These are phyloP conservation scores for Papilio xuthus DNA, from an alignment of 1,140 invertebrate species.

Conservation along the genomic window DNA sequence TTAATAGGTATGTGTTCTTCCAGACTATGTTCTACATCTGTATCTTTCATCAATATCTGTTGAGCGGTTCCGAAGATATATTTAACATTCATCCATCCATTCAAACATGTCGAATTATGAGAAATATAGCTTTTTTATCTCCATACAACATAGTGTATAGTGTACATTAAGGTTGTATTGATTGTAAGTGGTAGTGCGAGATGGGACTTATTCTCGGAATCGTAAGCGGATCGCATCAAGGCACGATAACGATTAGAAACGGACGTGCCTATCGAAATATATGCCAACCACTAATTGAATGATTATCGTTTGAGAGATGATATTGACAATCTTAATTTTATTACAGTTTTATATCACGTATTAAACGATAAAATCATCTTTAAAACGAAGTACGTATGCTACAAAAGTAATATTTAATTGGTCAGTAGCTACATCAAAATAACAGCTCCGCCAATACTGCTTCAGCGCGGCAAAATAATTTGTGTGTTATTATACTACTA, in stretches of 20 bases:
- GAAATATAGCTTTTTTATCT: neutral
- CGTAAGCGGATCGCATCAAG: neutral
- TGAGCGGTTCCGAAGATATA: too few relatives aligned
- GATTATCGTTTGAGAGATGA: neutral
- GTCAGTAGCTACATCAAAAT: too few relatives aligned
- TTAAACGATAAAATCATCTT: neutral
- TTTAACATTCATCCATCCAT: too few relatives aligned
- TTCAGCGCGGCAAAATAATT: too few relatives aligned
- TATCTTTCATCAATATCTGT: too few relatives aligned
- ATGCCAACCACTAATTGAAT: constrained; percentile 25
- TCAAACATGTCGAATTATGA: too few relatives aligned
- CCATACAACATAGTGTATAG: neutral
- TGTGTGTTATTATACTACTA: too few relatives aligned
- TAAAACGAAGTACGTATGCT: neutral
- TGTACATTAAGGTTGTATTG: neutral
- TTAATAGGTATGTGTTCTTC: too few relatives aligned
- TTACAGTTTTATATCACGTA: neutral
- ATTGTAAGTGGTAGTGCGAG: neutral
- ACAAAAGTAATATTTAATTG: neutral
- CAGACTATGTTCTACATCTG: too few relatives aligned
- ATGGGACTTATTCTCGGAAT: constrained; percentile 11
- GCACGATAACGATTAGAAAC: constrained; percentile 30
- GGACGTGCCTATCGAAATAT: constrained; percentile 31
- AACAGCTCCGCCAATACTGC: too few relatives aligned
- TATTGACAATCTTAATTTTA: neutral